Conservation (phyloP, 2,797 vertebrate species). For the Acanthornis magna region DNA sequence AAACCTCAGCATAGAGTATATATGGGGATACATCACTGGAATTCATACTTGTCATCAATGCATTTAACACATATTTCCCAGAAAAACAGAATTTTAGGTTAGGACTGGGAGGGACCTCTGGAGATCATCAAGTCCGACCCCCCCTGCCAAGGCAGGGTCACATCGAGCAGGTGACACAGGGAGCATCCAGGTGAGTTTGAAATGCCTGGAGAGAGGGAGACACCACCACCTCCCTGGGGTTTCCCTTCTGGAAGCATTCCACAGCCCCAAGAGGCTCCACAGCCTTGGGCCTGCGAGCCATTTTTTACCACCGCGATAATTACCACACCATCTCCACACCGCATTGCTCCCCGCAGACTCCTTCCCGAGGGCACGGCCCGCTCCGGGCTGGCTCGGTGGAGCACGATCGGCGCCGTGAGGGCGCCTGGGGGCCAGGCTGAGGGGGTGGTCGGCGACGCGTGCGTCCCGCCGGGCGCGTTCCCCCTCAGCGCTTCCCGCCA, state of each 20-base stretch:
- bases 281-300: rapidly evolving
- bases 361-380: no score
- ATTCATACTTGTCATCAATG: rapidly evolving
- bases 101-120: not conserved
- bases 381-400: rapidly evolving
- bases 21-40: rapidly evolving
- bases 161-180: not conserved
- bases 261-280: rapidly evolving
- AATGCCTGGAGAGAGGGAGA: not conserved
- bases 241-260: rapidly evolving
- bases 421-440: rapidly evolving
- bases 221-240: not conserved
- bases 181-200: no score
- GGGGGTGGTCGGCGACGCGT: rapidly evolving
- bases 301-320: not conserved
- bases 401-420: no score
- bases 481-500: not conserved
- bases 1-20: rapidly evolving
- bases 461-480: rapidly evolving
- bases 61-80: not conserved
- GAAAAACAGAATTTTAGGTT: not conserved
- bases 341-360: no score
- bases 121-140: not conserved
- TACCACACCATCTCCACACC: not conserved
- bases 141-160: not conserved